A percentile compares a stretch with the other conserved stretches of the same genome.
Conservation (phyloP, 92 coral and sea anemone genomes). For the Isaurus tuberculatus region DNA sequence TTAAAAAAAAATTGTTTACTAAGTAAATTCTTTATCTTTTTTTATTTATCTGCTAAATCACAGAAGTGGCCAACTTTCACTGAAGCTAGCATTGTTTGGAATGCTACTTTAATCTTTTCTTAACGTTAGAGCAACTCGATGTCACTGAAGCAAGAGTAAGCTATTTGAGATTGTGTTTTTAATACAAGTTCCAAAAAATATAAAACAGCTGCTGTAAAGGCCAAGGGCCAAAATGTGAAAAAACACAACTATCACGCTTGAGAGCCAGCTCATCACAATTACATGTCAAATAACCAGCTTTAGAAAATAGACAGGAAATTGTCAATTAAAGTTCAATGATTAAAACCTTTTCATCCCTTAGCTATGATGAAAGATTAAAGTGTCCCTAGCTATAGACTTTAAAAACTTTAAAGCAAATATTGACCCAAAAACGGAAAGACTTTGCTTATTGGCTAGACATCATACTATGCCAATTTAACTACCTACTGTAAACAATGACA, state of each 20-base stretch:
- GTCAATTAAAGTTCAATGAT: constrained; percentile 25
- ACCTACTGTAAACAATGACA: too few species aligned
- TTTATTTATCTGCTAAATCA: too few species aligned
- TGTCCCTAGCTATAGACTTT: too few species aligned
- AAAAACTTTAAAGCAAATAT: too few species aligned
- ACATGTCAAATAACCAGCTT: not conserved
- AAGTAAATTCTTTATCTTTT: too few species aligned
- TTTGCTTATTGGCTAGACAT: too few species aligned
- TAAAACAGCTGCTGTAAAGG: not conserved
- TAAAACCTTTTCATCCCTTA: too few species aligned
- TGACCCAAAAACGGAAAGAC: too few species aligned
- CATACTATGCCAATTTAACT: too few species aligned
- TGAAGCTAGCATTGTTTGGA: not conserved
- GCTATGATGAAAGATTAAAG: too few species aligned
- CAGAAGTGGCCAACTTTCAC: not conserved
- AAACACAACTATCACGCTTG: not conserved
- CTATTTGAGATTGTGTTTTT: not conserved
- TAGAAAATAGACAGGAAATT: constrained; percentile 40
- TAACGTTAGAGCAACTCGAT: not conserved
- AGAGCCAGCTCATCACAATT: not conserved
- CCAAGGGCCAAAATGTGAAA: not conserved
- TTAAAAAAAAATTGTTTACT: too few species aligned
- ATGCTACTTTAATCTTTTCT: not conserved
- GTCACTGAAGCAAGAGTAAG: not conserved
- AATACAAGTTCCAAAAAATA: not conserved